These are phyloP conservation scores for Nomada flava DNA, from an alignment of 2,888 invertebrate genomes.

Conservation along the genomic window DNA sequence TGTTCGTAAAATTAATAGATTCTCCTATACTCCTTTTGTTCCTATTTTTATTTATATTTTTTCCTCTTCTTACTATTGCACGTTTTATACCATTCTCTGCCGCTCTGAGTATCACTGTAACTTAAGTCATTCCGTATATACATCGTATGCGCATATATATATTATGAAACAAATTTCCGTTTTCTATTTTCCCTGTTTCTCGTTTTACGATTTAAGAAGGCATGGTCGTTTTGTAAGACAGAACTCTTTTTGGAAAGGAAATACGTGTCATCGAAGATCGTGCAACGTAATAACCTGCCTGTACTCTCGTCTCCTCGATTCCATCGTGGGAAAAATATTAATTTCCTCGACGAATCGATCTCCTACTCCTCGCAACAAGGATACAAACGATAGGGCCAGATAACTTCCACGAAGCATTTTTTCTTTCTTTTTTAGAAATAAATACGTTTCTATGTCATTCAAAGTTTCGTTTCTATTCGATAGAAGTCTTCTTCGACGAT, in stretches of 20 bases:
- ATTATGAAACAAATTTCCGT: conserved; percentile 43
- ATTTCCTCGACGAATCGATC: conserved; percentile 1
- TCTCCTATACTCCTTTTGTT: neutral
- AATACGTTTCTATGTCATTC: conserved; percentile 13
- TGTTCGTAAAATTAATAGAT: conserved; percentile 48
- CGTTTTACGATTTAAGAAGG: conserved; percentile 19
- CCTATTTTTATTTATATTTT: conserved; percentile 12
- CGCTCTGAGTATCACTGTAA: neutral
- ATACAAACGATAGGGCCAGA: conserved; percentile 5
- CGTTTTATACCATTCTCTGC: conserved; percentile 24
- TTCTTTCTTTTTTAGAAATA: conserved; percentile 16
- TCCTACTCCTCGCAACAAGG: neutral
- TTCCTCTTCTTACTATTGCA: conserved; percentile 46
- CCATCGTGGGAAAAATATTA: neutral
- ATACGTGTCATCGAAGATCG: conserved; percentile 9
- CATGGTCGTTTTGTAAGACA: conserved; percentile 15
- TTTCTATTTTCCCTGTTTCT: neutral
- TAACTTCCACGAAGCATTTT: neutral
- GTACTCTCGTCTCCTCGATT: neutral
- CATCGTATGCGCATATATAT: conserved; percentile 8
- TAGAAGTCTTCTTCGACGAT: conserved; percentile 60
- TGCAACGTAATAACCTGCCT: conserved; percentile 8
- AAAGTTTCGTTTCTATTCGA: conserved; percentile 20
- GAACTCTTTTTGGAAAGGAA: conserved; percentile 22
- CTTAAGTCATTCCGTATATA: conserved; percentile 35